These are phyloP conservation scores for Stramonita haemastoma DNA, from an alignment of 2,888 invertebrate genomes.

Conservation along the genomic window DNA sequence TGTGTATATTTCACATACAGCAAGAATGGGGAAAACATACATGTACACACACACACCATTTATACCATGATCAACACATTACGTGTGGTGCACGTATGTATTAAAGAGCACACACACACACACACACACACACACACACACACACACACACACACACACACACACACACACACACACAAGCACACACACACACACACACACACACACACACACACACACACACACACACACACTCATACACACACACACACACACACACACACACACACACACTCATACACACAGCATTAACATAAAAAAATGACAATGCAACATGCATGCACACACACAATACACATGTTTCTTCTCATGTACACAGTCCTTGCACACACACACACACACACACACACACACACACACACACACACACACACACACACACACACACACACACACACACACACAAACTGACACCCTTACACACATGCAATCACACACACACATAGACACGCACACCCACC, in stretches of 20 bases:
- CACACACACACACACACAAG: not conserved
- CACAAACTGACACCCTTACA: not conserved
- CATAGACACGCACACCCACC: no score
- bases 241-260: not conserved
- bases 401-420: not conserved
- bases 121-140: not conserved
- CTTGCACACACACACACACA: not conserved
- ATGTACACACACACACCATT: no score
- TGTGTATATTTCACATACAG: no score
- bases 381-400: not conserved
- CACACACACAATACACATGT: not conserved
- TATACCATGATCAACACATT: no score
- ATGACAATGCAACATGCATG: no score
- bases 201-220: not conserved
- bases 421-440: slow-evolving; percentile 9
- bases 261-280: not conserved
- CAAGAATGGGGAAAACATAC: no score
- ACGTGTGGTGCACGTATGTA: no score
- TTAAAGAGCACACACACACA: not conserved
- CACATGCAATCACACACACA: no score
- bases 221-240: not conserved
- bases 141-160: not conserved
- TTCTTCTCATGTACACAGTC: not conserved
- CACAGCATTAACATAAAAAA: no score
- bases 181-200: not conserved